These are phyloP conservation scores for Pseudopodoces humilis DNA, from an alignment of 2,113 vertebrate genomes.

Conservation along the genomic window DNA sequence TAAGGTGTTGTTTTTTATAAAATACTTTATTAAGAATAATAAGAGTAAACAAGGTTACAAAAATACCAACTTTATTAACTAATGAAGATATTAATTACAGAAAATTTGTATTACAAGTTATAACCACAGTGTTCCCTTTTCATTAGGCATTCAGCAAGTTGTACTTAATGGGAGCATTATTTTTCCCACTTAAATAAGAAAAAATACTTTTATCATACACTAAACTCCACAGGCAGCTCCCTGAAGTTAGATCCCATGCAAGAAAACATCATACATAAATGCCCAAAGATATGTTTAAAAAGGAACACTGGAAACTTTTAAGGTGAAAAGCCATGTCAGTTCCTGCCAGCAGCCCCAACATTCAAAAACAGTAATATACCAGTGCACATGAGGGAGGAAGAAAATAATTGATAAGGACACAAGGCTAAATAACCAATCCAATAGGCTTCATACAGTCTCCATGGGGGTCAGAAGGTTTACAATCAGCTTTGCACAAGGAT, in stretches of 20 bases:
- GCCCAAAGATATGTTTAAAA: constrained; percentile 33
- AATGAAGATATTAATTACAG: constrained; percentile 74
- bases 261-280: constrained; percentile 43
- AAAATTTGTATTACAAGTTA: constrained; percentile 70
- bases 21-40: constrained; percentile 82
- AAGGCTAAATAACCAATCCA: neutral
- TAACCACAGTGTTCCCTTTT: constrained; percentile 72
- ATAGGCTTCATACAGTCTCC: neutral
- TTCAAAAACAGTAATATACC: constrained; percentile 29
- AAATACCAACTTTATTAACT: constrained; percentile 78
- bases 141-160: constrained; percentile 42
- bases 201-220: constrained; percentile 53
- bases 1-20: constrained; percentile 64
- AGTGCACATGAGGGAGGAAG: constrained; percentile 9
- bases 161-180: constrained; percentile 50
- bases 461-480: neutral
- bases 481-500: neutral
- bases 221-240: constrained; percentile 57
- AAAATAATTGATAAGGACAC: neutral
- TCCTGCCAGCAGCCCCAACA: constrained; percentile 53
- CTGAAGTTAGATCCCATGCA: constrained; percentile 12
- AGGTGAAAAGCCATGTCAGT: constrained; percentile 20
- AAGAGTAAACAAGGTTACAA: constrained; percentile 79
- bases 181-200: constrained; percentile 62
- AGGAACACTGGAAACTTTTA: constrained; percentile 59